Evolutionary conservation across 2,888 invertebrate species (phyloP), one percentile per base, ranked within the genome.

Genomic region (Thera obeliscata): DNA sequence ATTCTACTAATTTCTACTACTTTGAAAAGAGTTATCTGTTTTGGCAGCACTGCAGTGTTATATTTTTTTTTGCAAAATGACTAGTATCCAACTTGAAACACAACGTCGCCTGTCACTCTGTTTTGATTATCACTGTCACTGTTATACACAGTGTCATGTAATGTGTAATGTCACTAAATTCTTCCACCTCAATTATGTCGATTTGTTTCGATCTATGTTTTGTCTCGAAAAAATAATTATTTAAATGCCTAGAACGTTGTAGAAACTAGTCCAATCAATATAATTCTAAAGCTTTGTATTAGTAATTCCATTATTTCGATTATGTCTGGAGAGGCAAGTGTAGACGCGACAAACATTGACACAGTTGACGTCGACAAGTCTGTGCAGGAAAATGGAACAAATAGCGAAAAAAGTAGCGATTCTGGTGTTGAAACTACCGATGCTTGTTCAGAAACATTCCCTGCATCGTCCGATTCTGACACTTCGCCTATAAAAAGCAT

Each of bases 351-450:
- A 79, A 86, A 86, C 84, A 87, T 84, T 82, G 85, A 81, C 69
- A 74, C 76, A 79, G 83, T 85, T 75, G 87, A 89, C 87, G 87
- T 88, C 78, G 83, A 83, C 78, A 78, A 74, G 67, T 78, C 75
- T 65, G 70, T 76, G 61, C 84, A 85, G 78, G 87, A 88, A 84
- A 87, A 83, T 82, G 79, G 75, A 69, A 78, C 78, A 67, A 79
- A 76, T 52, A 73, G 76, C 60, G 81, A 82, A 71, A 78, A 64
- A 80, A 82, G 81, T 61, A 78, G 81, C 67, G 90, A 91, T 84
- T 90, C 88, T 7, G 88, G 88, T 1, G 63, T 87, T 9, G 87
- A 89, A 56, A 83, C 77, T 2, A 71, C 76, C 12, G 85, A 87
- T 56, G 78, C 82, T 2, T 76, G 74, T 74, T 84, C 84, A 58